Base-by-base conservation (phyloP, 1,140 invertebrate genomes). In the Bombus consobrinus region DNA sequence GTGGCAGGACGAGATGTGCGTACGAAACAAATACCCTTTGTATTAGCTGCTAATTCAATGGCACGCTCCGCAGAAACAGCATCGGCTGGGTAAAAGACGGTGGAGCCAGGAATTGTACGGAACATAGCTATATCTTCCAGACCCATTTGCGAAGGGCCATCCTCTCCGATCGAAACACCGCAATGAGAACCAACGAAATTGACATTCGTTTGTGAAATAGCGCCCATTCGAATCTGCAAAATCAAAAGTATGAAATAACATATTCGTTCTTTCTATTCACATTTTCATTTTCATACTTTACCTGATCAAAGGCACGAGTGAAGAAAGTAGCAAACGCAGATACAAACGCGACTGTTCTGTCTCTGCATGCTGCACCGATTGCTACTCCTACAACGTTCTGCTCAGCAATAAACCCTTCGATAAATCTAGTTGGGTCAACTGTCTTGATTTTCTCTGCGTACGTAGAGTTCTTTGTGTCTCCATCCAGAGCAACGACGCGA, bases 81-180 rank as follows among this genome's bases (percentile, higher is more conserved):
- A 95, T 99, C 99, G 86, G 97, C 97, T 28, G 99, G 99, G 94
- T 99, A 99, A 95, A 99, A 99, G 0, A 99, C 97, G 5, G 99
- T 99, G 83, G 97, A 97, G 69, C 97, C 97, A 62, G 99, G 99
- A 88, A 99, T 97, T 22, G 97, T 94, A 77, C 99, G 96, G 96
- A 99, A 99, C 96, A 99, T 97, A 1, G 98, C 98, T 64, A 99
- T 95, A 95, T 99, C 99, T 96, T 99, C 99, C 1, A 99, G 95
- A 69, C 98, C 99, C 99, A 99, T 99, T 96, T 99, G 99, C 75
- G 98, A 99, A n/a, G 99, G 99, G 10, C 99, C 99, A 96, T 99
- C 99, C 95, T 99, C 99, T 75, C 98, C 98, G 93, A 98, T 98
- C 90, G 98, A 99, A 43, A 99, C 97, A 81, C 99, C 99, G 94